Evolutionary conservation across 2,113 vertebrate species (phyloP), one percentile per base, ranked within the genome.

Genomic region (Condylura cristata): DNA sequence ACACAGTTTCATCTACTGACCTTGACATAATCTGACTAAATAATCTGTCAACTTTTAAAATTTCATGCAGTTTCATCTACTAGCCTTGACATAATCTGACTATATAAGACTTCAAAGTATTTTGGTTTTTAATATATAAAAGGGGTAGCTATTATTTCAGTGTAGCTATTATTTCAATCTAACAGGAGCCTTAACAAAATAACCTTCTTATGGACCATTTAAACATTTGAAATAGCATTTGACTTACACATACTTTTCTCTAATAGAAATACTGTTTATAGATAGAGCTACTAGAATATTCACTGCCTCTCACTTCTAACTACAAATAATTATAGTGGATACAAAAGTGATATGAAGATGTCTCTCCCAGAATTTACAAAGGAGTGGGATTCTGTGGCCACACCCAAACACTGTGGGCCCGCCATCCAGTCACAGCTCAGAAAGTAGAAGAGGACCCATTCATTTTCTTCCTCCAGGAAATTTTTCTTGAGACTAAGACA

Each of bases 71-170:
- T 34, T 3, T 68, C 65, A 18, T 68, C n/a, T 68, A 13, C n/a
- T 68, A n/a, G 37, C n/a, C 16, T 34, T 16, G 16, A n/a, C n/a
- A 68, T 34, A 68, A 18, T 34, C 65, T 68, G 65, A 14, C 7
- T 68, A 8, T 37, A 37, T 71, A 51, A 86, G 10, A 88, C 28
- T 48, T 75, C 58, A 82, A 56, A 44, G 41, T 83, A 71, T 60
- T 96, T 95, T 46, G 44, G 53, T 60, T 93, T 93, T 91, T 87
- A 93, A 81, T 71, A 63, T 37, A 86, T 3, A 66, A 81, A 87
- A 70, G 60, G 13, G 71, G 84, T 76, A 90, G n/a, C n/a, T n/a
- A n/a, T n/a, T n/a, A n/a, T n/a, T 70, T 66, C 32, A 32, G 2
- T n/a, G 6, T 79, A 90, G 8, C 39, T 70, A 70, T 14, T 89